A percentile compares a stretch with the other conserved stretches of the same genome.
Conservation (phyloP, 2,113 vertebrate species). For the Emydocephalus ijimae region DNA sequence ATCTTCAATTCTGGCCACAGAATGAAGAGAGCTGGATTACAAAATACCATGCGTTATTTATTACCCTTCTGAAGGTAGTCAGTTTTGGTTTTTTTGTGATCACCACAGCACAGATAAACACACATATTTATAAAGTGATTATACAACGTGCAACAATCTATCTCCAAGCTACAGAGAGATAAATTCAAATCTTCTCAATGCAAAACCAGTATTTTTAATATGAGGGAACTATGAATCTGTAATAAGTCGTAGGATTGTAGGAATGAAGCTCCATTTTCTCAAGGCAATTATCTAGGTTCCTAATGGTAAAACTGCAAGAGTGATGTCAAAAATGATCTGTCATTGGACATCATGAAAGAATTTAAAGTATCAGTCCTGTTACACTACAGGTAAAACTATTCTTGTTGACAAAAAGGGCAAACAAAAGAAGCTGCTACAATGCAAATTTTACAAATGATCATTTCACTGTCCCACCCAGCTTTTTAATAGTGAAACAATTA, state of each 20-base stretch:
- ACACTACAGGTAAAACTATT: conserved; percentile 60
- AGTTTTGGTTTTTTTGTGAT: neutral
- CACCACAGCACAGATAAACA: neutral
- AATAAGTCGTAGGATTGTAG: conserved; percentile 79
- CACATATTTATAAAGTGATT: neutral
- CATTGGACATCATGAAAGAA: conserved; percentile 71
- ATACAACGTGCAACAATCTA: neutral
- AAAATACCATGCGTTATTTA: neutral
- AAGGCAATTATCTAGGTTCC: conserved; percentile 77
- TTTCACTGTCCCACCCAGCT: conserved; percentile 47
- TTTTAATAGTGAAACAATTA: conserved; percentile 53
- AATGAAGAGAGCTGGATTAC: neutral
- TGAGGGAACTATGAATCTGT: conserved; percentile 74
- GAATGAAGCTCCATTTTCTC: conserved; percentile 77
- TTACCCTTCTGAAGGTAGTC: neutral
- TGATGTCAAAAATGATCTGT: conserved; percentile 71
- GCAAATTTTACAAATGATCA: conserved; percentile 51
- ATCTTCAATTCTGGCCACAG: neutral
- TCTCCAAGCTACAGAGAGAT: conserved; percentile 29
- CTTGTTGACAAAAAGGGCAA: conserved; percentile 77
- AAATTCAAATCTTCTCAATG: conserved; percentile 62
- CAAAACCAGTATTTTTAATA: conserved; percentile 70
- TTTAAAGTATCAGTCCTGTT: conserved; percentile 70
- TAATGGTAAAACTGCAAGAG: conserved; percentile 70
- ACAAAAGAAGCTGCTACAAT: conserved; percentile 50